phyloP scores from a whole-genome alignment of 2,888 invertebrate genomes.

The Sphaeridia pumilis region DNA sequence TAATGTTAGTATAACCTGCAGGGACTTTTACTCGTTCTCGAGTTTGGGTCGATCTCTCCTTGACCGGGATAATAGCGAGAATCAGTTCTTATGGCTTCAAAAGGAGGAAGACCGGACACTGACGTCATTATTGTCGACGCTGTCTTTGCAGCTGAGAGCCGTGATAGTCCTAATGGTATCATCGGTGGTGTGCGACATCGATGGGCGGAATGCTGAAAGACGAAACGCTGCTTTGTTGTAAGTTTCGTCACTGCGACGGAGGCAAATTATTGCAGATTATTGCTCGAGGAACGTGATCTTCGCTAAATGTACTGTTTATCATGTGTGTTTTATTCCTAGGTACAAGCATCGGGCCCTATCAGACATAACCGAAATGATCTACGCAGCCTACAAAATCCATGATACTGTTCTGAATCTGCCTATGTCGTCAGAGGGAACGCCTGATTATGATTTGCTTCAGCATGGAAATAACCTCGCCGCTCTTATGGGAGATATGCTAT shows the following conservation, averaged over 20 bases:
- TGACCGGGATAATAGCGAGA: neutral
- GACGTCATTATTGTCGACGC: neutral
- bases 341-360: constrained; percentile 19
- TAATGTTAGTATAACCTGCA: neutral
- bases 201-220: neutral
- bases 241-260: too few species aligned
- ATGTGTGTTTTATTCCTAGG: neutral
- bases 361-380: constrained; percentile 30
- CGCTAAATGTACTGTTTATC: neutral
- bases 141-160: constrained; percentile 19
- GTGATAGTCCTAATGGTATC: constrained; percentile 26
- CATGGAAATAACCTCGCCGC: constrained; percentile 24
- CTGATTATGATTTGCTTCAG: constrained; percentile 2
- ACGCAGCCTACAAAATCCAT: constrained; percentile 23
- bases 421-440: neutral
- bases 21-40: constrained; percentile 2
- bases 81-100: too few species aligned
- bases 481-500: constrained; percentile 28
- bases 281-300: neutral
- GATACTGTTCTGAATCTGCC: constrained; percentile 22
- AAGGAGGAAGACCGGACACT: neutral
- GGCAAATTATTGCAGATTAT: neutral
- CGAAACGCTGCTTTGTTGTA: too few species aligned
- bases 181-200: constrained; percentile 10
- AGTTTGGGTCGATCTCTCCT: neutral